Evolutionary conservation across 2,888 invertebrate genomes (phyloP).

Genomic region (Eupithecia insigniata): DNA sequence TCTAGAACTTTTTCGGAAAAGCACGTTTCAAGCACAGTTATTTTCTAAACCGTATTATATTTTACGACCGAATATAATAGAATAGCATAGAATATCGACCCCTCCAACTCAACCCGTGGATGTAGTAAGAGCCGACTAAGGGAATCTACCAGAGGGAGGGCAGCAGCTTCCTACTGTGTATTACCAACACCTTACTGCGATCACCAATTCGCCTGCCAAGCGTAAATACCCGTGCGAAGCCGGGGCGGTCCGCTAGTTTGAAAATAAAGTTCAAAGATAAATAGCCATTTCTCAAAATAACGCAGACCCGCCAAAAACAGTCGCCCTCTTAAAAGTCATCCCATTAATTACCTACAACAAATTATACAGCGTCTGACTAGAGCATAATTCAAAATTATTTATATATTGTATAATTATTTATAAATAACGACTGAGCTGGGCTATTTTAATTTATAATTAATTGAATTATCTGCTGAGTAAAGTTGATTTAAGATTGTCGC

Average conservation of each 20-base stretch:
- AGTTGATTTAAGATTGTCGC: slow-evolving; percentile 2
- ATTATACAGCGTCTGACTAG: slow-evolving; percentile 30
- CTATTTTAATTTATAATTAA: slow-evolving; percentile 33
- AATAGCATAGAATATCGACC: no score
- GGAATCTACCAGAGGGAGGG: no score
- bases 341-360: slow-evolving; percentile 28
- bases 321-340: slow-evolving; percentile 8
- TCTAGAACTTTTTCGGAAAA: no score
- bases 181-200: no score
- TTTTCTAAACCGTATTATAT: no score
- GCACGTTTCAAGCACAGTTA: no score
- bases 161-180: no score
- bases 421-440: slow-evolving; percentile 31
- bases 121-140: no score
- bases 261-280: slow-evolving; percentile 9
- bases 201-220: no score
- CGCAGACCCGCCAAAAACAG: slow-evolving; percentile 20
- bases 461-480: slow-evolving; percentile 30
- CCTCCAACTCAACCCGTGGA: no score
- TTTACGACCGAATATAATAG: no score
- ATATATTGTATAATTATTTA: slow-evolving; percentile 35
- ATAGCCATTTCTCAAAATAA: neutral
- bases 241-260: neutral
- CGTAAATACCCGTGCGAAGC: no score
- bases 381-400: slow-evolving; percentile 34